Evolutionary conservation across 2,888 invertebrate species (phyloP), one percentile per base, ranked within the genome.

Genomic region (Nymphalis c-album): DNA sequence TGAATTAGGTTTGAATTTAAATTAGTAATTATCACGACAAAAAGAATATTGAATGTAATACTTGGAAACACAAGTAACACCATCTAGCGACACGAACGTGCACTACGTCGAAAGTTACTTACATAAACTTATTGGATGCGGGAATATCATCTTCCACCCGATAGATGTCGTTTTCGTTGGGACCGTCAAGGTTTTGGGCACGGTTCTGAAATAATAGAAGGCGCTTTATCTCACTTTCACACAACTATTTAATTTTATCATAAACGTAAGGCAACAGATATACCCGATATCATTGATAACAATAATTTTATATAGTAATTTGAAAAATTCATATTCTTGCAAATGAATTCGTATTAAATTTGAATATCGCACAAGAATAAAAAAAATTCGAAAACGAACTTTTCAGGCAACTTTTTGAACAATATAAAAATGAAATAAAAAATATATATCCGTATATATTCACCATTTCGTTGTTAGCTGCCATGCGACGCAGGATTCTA

Each of bases 401-500:
- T 31, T 31, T 31, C 26, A 31, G 6, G 26, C 5, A 31, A 0
- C 6, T 0, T 31, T 31, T 31, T 6, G 5, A 18, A 20, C 8
- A 50, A 10, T 18, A 22, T 18, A 7, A 20, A 18, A 18, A 18
- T 8, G 2, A 53, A 20, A 53, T 22, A 53, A 53, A n/a, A 40
- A 40, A 40, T 40, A 40, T 40, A 13, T 13, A 0, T 40, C 2
- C 57, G 50, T 67, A 16, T 7, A 50, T n/a, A 10, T 73, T 74
- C 75, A 91, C 91, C 85, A 88, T 69, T 70, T 90, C 89, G 73
- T 82, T 77, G 60, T 80, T 85, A 8, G 81, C 78, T 6, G 87
- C 85, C 80, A 91, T 86, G 63, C 84, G 85, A 7, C 86, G 84
- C 31, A 92, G 79, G 50, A 91, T 79, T 64, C 85, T 86, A 50